Evolutionary conservation across 2,113 vertebrate genomes (phyloP), one percentile per base, ranked within the genome.

Genomic region (Centrocercus urophasianus): DNA sequence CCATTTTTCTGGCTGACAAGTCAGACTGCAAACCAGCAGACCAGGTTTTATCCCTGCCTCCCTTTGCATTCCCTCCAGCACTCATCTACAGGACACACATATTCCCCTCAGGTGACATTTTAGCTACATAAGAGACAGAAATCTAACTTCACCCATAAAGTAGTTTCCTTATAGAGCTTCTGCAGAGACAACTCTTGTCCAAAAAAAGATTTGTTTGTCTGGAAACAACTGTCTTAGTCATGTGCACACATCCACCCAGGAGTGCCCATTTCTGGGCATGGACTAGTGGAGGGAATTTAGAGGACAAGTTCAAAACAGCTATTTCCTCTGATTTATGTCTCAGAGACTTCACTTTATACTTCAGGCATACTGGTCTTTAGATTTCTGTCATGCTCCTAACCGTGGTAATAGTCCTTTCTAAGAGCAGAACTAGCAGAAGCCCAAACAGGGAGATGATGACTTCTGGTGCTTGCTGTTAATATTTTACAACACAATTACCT

Each of bases 221-320:
- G 61, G 64, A 91, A 43, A 11, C 42, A 75, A 13, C 10, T 27
- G 10, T 78, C 17, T 25, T 0, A 0, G 18, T 24, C 16, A 13
- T 1, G 21, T 50, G n/a, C n/a, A 48, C 13, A n/a, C 17, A 65
- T 16, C 28, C 19, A 47, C 56, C 14, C 25, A 67, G 12, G 25
- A 83, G 17, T 30, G 14, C 34, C 25, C 12, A 43, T 43, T 79
- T 80, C 25, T 56, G 43, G 27, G 15, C 25, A 48, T 0, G 1
- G 19, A 56, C 34, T 72, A 48, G 13, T 1, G 0, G 40, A 56
- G 27, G 2, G 17, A 76, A 36, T 66, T 61, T 65, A 83, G 70
- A 92, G 15, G 69, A 71, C n/a, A 24, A 34, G 27, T 36, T 83
- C 36, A 76, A 50, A 18, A 52, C 12, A 40, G 8, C 15, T 32